phyloP scores from a whole-genome alignment of 2,888 invertebrate species.

The Brachyptera risi region DNA sequence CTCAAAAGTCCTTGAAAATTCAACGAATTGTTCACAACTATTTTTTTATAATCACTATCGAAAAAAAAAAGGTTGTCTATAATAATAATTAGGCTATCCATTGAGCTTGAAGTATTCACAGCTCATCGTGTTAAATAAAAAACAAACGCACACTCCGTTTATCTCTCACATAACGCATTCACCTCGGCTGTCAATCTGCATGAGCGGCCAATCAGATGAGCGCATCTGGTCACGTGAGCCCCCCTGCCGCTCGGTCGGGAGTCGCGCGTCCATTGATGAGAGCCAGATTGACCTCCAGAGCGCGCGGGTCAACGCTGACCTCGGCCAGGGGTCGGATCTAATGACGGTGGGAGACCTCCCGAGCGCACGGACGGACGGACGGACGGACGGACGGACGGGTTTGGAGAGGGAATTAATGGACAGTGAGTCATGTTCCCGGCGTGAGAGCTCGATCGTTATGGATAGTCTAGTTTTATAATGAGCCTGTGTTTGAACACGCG shows the following conservation, averaged over 20 bases:
- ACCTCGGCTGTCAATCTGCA: slow-evolving; percentile 17
- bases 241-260: neutral
- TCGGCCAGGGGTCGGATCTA: neutral
- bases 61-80: slow-evolving; percentile 3
- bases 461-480: too few relatives aligned
- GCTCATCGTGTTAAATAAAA: neutral
- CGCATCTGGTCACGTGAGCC: neutral
- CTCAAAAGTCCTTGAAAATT: neutral
- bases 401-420: too few relatives aligned
- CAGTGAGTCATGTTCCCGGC: too few relatives aligned
- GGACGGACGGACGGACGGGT: too few relatives aligned
- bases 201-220: slow-evolving; percentile 6
- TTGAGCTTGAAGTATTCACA: neutral
- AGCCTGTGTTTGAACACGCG: too few relatives aligned
- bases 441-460: too few relatives aligned
- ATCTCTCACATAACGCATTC: slow-evolving; percentile 14
- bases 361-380: too few relatives aligned
- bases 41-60: neutral
- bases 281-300: slow-evolving; percentile 9
- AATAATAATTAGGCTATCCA: slow-evolving; percentile 3
- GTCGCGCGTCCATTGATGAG: slow-evolving; percentile 5
- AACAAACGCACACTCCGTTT: neutral
- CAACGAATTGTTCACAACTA: neutral
- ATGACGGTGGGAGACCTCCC: slow-evolving; percentile 5
- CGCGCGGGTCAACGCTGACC: neutral